phyloP scores from a whole-genome alignment of 2,888 invertebrate species.

The Melangyna quadrimaculata region DNA sequence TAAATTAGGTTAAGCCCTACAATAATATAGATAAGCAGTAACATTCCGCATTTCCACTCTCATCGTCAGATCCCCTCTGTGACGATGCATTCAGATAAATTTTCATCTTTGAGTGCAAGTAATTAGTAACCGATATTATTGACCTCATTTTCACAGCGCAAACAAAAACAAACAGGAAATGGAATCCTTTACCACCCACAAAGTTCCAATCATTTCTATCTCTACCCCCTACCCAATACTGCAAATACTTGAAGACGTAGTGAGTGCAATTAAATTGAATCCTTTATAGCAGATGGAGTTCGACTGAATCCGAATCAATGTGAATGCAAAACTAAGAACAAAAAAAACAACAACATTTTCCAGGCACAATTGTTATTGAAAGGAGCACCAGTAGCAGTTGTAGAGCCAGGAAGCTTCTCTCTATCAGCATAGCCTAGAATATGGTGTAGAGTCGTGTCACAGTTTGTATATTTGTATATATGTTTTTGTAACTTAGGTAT shows the following conservation, averaged over 20 bases:
- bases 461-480: background rate
- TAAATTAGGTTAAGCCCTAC: background rate
- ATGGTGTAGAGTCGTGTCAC: background rate
- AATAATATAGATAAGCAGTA: background rate
- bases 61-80: background rate
- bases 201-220: constrained; percentile 15
- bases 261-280: constrained; percentile 37
- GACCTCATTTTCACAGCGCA: constrained; percentile 49
- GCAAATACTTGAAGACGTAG: constrained; percentile 5
- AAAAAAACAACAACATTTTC: background rate
- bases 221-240: background rate
- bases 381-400: background rate
- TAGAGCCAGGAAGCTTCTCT: background rate
- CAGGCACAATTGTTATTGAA: constrained; percentile 12
- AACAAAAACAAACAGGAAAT: constrained; percentile 51
- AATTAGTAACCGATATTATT: constrained; percentile 65
- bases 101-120: constrained; percentile 40
- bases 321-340: constrained; percentile 6
- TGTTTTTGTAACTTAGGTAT: constrained; percentile 32
- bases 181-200: constrained; percentile 7
- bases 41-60: background rate
- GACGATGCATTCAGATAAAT: background rate
- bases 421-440: background rate
- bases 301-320: constrained; percentile 1
- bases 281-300: constrained; percentile 25